Base-by-base conservation (phyloP, 2,888 invertebrate species). In the Ypsolopha sequella region DNA sequence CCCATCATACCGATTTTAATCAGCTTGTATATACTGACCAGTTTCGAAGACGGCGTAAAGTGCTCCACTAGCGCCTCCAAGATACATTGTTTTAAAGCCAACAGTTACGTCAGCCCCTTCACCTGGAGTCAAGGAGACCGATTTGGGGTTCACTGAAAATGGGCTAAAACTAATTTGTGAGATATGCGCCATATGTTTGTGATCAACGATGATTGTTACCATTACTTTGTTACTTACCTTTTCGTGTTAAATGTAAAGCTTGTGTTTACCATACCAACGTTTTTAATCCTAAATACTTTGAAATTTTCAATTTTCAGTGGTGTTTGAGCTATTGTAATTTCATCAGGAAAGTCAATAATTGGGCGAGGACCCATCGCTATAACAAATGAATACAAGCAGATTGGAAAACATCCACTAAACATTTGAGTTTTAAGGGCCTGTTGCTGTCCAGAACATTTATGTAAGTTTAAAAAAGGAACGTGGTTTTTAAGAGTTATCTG, bases 111-210 rank as follows among this genome's bases (percentile, higher is more conserved):
- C 82, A 47, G 87, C 68, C 45, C 74, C 80, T 58, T 89, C 78
- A 33, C 80, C 73, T 6, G 87, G 77, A 36, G 73, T 72, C 46
- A 91, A 65, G 55, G 79, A 75, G 0, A 81, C 88, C 38, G 87
- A 88, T 54, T 76, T 71, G 1, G 91, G 90, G 51, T 77, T 67
- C 7, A 88, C 79, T 51, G 76, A 76, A 69, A 90, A 91, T 10
- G 88, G 88, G 54, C 86, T 86, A 64, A 36, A 69, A 47, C 11
- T 13, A 9, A 36, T 11, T 11, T 11, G 47, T 7, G 6, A 36
- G 6, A 7, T 36, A 7, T 11, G 14, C 48, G 10, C 11, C 9
- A 10, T 7, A 8, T 7, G 9, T 49, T 49, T 49, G 9, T 39
- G 10, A 35, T 6, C 24, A 36, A 35, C 36, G 4, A 24, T 24